These are phyloP conservation scores for Sceloporus tristichus DNA, from an alignment of 2,113 vertebrate species.

Conservation along the genomic window DNA sequence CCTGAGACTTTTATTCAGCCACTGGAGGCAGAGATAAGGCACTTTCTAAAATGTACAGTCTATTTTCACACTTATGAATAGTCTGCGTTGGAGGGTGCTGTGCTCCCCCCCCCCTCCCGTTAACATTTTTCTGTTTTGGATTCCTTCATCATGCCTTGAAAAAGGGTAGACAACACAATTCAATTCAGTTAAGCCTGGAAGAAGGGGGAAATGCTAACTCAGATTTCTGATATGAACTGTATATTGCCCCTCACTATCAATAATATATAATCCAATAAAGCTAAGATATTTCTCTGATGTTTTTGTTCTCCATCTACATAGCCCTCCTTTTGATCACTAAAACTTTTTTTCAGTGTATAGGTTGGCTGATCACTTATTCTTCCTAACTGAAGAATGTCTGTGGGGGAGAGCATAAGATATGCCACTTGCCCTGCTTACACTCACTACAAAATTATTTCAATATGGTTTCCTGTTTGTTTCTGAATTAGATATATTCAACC, in stretches of 20 bases:
- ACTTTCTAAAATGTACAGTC: background rate
- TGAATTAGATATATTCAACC: background rate
- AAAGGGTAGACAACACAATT: constrained; percentile 16
- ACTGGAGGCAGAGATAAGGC: constrained; percentile 1
- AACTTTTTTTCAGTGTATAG: background rate
- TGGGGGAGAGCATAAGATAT: background rate
- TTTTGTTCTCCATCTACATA: background rate
- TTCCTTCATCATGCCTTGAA: background rate
- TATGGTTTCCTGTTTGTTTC: background rate
- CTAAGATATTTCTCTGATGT: background rate
- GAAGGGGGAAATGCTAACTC: background rate
- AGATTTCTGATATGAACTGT: background rate
- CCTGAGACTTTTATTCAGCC: background rate
- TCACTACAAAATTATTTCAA: background rate
- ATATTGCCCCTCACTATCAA: background rate
- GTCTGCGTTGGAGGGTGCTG: background rate
- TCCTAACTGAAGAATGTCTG: background rate
- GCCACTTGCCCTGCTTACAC: background rate
- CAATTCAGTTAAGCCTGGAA: constrained; percentile 3
- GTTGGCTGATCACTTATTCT: background rate
- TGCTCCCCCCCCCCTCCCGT: background rate
- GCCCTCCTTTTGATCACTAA: background rate
- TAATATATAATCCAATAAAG: background rate
- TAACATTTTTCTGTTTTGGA: constrained; percentile 31
- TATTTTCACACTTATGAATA: constrained; percentile 9